Conservation (phyloP, 2,797 vertebrate species). For the Acridotheres tristis region DNA sequence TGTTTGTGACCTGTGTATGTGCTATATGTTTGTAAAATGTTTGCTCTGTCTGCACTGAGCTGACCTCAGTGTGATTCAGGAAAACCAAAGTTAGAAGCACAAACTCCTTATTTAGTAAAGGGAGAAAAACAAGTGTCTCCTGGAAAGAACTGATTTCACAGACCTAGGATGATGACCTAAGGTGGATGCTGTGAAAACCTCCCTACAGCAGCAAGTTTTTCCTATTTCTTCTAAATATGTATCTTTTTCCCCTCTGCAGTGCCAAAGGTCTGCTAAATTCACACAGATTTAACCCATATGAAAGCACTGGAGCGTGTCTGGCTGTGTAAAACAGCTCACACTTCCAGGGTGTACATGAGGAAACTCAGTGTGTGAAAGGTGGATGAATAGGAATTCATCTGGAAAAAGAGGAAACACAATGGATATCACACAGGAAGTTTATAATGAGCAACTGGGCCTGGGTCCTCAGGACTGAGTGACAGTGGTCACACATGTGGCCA, state of each 20-base stretch:
- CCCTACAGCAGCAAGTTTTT: constrained; percentile 14
- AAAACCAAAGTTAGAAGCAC: constrained; percentile 37
- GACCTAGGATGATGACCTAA: background rate
- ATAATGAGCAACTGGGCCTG: background rate
- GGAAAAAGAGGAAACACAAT: background rate
- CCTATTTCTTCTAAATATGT: constrained; percentile 35
- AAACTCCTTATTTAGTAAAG: constrained; percentile 44
- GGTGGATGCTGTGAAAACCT: constrained; percentile 35
- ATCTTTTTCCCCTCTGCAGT: background rate
- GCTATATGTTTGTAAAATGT: background rate
- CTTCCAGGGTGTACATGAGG: background rate
- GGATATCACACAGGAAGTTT: background rate
- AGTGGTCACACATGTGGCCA: background rate
- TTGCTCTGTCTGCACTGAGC: background rate
- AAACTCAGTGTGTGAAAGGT: background rate
- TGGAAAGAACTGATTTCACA: constrained; percentile 5
- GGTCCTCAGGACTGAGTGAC: background rate
- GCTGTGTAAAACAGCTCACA: background rate
- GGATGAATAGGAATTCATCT: background rate
- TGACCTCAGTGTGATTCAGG: background rate
- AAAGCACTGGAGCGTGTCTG: background rate
- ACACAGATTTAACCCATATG: background rate
- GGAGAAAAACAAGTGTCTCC: constrained; percentile 17
- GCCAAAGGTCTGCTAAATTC: constrained; percentile 23
- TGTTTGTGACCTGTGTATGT: background rate